Evolutionary conservation across 1,140 invertebrate genomes (phyloP).

Genomic region (Cydia splendana): DNA sequence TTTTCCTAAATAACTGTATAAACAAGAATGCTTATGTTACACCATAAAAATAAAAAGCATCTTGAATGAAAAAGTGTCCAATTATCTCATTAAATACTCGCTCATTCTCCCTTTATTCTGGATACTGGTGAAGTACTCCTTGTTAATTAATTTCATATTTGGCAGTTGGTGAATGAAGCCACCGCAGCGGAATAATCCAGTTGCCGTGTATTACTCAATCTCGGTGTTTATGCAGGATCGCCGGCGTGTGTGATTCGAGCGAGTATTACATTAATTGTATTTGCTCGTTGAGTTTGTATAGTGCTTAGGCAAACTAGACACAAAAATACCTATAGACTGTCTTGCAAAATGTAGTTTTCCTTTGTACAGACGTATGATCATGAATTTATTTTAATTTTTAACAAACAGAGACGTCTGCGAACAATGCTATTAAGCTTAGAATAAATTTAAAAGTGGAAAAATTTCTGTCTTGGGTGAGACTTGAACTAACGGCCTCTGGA

Average conservation of each 20-base stretch:
- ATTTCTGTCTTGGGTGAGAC: no score
- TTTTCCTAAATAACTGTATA: no score
- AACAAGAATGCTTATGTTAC: background rate
- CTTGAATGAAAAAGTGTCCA: background rate
- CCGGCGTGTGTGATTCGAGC: background rate
- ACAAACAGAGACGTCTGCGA: no score
- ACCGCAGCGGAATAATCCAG: background rate
- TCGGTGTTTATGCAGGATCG: slow-evolving; percentile 18
- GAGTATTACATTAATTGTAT: slow-evolving; percentile 24
- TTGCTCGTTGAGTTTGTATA: background rate
- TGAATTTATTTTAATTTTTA: no score
- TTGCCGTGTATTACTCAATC: slow-evolving; percentile 11
- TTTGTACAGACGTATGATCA: background rate
- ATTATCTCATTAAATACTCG: background rate
- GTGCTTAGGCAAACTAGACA: background rate
- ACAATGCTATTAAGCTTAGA: no score
- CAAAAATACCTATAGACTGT: background rate
- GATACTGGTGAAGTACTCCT: background rate
- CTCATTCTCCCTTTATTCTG: background rate
- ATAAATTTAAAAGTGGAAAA: no score
- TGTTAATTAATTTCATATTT: slow-evolving; percentile 9
- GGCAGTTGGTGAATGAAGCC: background rate
- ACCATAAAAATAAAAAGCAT: background rate
- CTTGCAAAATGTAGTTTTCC: background rate
- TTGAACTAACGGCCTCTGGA: no score